Evolutionary conservation across 2,797 vertebrate genomes (phyloP).

Genomic region (Acomys russatus): DNA sequence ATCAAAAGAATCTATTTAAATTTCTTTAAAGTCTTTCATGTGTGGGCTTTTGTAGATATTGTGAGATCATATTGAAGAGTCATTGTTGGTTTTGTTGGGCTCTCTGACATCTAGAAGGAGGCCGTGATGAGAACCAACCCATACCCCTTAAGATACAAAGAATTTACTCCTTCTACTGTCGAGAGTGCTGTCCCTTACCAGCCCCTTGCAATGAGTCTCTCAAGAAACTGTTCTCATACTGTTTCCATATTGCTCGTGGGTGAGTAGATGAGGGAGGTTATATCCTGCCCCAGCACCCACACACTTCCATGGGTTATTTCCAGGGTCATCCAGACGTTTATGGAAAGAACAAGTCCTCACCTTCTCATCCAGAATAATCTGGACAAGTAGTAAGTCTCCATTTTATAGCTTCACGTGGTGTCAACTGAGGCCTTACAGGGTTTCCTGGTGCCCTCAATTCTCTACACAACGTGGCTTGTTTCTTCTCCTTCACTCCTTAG

Average conservation of each 20-base stretch:
- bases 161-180: not conserved
- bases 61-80: not conserved
- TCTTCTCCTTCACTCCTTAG: not conserved
- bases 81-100: not conserved
- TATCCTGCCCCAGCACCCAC: fast-evolving
- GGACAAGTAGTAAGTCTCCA: not conserved
- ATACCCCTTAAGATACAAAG: not conserved
- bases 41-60: not conserved
- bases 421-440: not conserved
- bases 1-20: conserved; percentile 1
- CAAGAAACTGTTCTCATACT: not conserved
- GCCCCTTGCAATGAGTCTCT: not conserved
- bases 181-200: not conserved
- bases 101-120: not conserved
- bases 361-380: not conserved
- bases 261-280: not conserved
- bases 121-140: not conserved
- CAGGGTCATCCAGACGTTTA: not conserved
- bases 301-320: not conserved
- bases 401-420: fast-evolving
- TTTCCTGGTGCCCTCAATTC: too few species aligned
- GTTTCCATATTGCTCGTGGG: not conserved
- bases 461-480: not conserved
- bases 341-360: not conserved
- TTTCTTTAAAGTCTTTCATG: not conserved